Percentiles rank a stretch among this genome's conserved stretches.
phyloP scores from a whole-genome alignment of 2,888 invertebrate species.

The Lithophane ornitopus region DNA sequence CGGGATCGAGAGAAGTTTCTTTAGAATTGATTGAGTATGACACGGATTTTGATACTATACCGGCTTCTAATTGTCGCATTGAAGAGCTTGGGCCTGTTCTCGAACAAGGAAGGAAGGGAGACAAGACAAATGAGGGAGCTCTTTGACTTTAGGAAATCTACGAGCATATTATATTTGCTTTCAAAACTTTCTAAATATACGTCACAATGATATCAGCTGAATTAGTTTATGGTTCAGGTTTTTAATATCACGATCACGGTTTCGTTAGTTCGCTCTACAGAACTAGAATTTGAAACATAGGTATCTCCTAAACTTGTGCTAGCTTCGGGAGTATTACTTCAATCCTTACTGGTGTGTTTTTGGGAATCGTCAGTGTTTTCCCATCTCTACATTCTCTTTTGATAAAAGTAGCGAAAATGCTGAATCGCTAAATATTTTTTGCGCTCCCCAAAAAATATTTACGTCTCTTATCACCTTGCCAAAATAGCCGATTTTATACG shows the following conservation, averaged over 20 bases:
- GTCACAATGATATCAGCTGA: not conserved
- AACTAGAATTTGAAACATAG: not conserved
- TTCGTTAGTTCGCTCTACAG: not conserved
- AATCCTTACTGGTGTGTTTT: not conserved
- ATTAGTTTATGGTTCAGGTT: not conserved
- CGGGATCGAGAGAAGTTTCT: slow-evolving; percentile 4
- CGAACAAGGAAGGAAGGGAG: not conserved
- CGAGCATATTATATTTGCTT: not conserved
- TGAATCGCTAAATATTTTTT: slow-evolving; percentile 4
- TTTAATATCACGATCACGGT: not conserved
- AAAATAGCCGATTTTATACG: slow-evolving; percentile 49
- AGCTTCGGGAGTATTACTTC: not conserved
- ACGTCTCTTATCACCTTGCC: slow-evolving; percentile 37
- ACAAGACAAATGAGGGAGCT: not conserved
- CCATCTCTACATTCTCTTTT: not conserved
- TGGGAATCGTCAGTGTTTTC: not conserved
- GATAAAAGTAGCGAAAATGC: not conserved
- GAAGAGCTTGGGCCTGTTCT: not conserved
- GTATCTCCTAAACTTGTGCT: not conserved
- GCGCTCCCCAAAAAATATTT: slow-evolving; percentile 19
- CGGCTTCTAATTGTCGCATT: not conserved
- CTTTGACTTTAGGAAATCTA: not conserved
- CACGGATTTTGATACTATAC: not conserved
- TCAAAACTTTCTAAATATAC: too few relatives aligned
- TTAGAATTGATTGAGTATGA: not conserved